These are phyloP conservation scores for Synanthedon myopaeformis DNA, from an alignment of 2,888 invertebrate species.

Conservation along the genomic window DNA sequence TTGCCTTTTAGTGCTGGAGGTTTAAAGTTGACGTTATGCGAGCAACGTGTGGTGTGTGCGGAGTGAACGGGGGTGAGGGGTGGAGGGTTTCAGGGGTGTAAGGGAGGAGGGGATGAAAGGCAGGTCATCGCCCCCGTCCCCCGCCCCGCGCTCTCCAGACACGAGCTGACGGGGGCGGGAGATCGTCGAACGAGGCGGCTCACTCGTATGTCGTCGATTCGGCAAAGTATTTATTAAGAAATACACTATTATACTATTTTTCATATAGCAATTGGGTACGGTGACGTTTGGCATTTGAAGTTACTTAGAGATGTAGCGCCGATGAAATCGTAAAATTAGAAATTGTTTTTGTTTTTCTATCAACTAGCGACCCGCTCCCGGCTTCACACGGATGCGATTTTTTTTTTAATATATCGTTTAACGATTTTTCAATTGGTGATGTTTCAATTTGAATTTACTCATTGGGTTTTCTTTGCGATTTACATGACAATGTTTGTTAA, in stretches of 20 bases:
- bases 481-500: no score
- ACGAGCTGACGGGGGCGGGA: conserved; percentile 17
- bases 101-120: conserved; percentile 29
- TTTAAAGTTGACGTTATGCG: conserved; percentile 44
- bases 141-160: conserved; percentile 16
- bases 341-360: no score
- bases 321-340: no score
- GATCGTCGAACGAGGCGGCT: conserved; percentile 4
- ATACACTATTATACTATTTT: neutral
- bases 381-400: no score
- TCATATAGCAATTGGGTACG: no score
- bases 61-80: conserved; percentile 13
- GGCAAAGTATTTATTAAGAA: neutral
- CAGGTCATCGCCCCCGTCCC: conserved; percentile 19
- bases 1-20: conserved; percentile 25
- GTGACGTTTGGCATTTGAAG: no score
- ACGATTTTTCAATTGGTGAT: no score
- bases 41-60: conserved; percentile 16
- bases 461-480: no score
- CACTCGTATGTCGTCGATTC: neutral
- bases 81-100: conserved; percentile 16
- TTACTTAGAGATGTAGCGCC: no score
- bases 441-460: no score
- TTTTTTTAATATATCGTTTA: no score
- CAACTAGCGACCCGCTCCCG: no score